A percentile compares a stretch with the other conserved stretches of the same genome.
These are phyloP conservation scores for Drosophila setifemur DNA, from an alignment of 1,140 invertebrate species.

Conservation along the genomic window DNA sequence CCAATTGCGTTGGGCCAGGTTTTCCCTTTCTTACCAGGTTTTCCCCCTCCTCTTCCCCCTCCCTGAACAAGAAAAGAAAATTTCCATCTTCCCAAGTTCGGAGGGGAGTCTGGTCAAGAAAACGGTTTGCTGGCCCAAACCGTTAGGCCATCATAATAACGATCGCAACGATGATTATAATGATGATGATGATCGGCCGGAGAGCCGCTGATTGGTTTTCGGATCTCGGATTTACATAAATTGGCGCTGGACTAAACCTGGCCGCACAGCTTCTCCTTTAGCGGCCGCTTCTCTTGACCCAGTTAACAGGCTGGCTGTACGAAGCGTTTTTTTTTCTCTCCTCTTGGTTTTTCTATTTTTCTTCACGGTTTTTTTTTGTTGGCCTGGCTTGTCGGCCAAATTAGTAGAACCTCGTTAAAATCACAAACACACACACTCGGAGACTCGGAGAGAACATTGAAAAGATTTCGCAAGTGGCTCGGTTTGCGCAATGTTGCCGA, in stretches of 20 bases:
- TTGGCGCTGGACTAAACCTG: constrained; percentile 48
- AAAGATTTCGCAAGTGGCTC: constrained; percentile 45
- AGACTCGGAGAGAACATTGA: constrained; percentile 11
- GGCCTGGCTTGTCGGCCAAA: constrained; percentile 27
- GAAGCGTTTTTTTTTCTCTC: not conserved
- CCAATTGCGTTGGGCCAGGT: constrained; percentile 60
- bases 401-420: constrained; percentile 63
- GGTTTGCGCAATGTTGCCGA: constrained; percentile 29
- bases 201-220: constrained; percentile 67
- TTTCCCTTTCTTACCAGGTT: constrained; percentile 8
- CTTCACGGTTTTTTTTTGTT: not conserved
- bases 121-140: constrained; percentile 42
- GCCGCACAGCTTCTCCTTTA: constrained; percentile 11
- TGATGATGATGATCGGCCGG: constrained; percentile 39
- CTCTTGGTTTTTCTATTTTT: not conserved
- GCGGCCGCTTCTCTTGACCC: constrained; percentile 57
- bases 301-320: constrained; percentile 32
- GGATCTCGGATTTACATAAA: constrained; percentile 77
- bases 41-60: not conserved
- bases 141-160: constrained; percentile 44
- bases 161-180: constrained; percentile 40
- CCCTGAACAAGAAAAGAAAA: not conserved
- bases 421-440: not conserved
- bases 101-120: constrained; percentile 27
- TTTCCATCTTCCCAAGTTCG: not conserved